These are phyloP conservation scores for Cardiocondyla obscurior DNA, from an alignment of 1,140 invertebrate genomes.

Conservation along the genomic window DNA sequence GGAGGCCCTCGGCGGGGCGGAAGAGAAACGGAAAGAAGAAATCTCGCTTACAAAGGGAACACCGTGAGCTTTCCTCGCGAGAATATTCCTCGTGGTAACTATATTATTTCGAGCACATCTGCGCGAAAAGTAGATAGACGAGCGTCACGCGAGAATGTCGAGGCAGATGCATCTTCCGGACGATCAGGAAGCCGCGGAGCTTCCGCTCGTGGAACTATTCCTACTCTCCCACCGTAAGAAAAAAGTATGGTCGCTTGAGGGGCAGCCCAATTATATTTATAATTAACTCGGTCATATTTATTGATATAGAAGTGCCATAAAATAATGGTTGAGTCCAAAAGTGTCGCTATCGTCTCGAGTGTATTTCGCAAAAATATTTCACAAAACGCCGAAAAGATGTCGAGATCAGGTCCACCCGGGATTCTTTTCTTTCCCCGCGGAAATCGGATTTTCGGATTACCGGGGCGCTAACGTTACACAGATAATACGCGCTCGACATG, in stretches of 20 bases:
- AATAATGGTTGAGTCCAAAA: too few species aligned
- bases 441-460: constrained; percentile 17
- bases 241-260: too few species aligned
- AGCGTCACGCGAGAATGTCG: background rate
- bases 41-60: background rate
- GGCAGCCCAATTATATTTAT: too few species aligned
- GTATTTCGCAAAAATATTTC: too few species aligned
- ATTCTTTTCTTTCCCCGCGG: background rate
- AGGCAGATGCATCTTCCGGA: background rate
- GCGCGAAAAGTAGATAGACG: background rate
- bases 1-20: background rate
- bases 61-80: background rate
- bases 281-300: too few species aligned
- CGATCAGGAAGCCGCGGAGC: background rate
- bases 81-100: background rate
- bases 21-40: background rate
- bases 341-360: too few species aligned
- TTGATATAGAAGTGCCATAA: background rate
- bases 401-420: too few species aligned
- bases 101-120: constrained; percentile 5
- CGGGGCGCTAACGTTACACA: background rate
- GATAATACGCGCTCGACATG: background rate
- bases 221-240: too few species aligned
- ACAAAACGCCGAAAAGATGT: too few species aligned
- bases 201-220: too few species aligned